A percentile compares a stretch with the other conserved stretches of the same genome.
Evolutionary conservation across 2,113 vertebrate genomes (phyloP).

Genomic region (Gambusia affinis): DNA sequence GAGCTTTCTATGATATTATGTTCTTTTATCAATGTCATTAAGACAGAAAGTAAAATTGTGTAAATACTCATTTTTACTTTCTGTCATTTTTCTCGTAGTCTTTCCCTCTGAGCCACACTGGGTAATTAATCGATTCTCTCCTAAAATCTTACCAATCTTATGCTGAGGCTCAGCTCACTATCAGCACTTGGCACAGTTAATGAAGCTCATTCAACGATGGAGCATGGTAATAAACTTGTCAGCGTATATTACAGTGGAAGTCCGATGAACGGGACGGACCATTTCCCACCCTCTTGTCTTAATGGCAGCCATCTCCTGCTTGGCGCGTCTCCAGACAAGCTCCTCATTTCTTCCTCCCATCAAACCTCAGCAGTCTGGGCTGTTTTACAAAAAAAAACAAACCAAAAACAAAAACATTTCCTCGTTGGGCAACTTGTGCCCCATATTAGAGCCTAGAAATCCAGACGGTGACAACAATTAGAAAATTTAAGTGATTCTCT

Average conservation of each 20-base stretch:
- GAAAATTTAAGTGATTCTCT: not conserved
- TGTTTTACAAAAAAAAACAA: constrained; percentile 22
- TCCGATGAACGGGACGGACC: constrained; percentile 56
- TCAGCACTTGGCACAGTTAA: constrained; percentile 54
- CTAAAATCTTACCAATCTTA: constrained; percentile 20
- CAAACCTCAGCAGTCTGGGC: constrained; percentile 42
- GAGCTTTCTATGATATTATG: too few species aligned
- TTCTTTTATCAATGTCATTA: not conserved
- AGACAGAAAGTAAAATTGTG: not conserved
- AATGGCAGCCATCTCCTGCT: constrained; percentile 54
- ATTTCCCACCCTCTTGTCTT: constrained; percentile 59
- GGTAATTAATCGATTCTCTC: constrained; percentile 19
- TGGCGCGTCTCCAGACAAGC: constrained; percentile 51
- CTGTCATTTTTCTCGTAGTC: not conserved
- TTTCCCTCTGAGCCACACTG: constrained; percentile 7
- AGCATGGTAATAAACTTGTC: constrained; percentile 74
- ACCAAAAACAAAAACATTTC: constrained; percentile 21
- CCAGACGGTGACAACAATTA: constrained; percentile 17
- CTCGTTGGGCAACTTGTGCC: not conserved
- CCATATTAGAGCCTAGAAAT: constrained; percentile 19
- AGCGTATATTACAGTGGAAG: constrained; percentile 58
- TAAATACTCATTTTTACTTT: constrained; percentile 1
- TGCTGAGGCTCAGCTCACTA: constrained; percentile 51
- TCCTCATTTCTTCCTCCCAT: constrained; percentile 59
- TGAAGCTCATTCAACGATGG: constrained; percentile 67